Evolutionary conservation across 2,888 invertebrate species (phyloP).

Genomic region (Napeogenes inachia): DNA sequence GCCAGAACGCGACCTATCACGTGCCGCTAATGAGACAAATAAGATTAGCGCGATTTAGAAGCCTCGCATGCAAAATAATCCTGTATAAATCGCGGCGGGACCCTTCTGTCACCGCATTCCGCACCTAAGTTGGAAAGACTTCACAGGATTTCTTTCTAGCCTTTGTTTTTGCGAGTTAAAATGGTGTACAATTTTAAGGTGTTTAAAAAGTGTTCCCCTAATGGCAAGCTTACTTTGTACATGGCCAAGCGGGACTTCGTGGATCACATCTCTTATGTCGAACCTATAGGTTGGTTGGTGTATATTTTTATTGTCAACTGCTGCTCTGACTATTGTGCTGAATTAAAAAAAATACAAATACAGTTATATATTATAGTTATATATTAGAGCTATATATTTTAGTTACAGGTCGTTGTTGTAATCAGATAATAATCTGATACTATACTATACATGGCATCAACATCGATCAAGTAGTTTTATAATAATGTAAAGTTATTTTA

Average conservation of each 20-base stretch:
- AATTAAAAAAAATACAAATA: too few relatives aligned
- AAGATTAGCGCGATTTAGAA: conserved; percentile 56
- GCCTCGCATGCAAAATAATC: conserved; percentile 55
- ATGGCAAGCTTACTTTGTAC: conserved; percentile 90
- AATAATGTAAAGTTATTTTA: too few relatives aligned
- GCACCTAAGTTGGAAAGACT: conserved; percentile 11
- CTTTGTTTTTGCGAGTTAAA: conserved; percentile 39
- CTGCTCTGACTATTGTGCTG: too few relatives aligned
- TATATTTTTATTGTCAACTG: neutral
- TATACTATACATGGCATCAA: too few relatives aligned
- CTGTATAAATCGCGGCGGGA: conserved; percentile 48
- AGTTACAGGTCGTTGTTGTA: too few relatives aligned
- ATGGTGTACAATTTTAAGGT: conserved; percentile 96
- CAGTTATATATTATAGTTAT: too few relatives aligned
- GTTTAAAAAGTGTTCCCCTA: conserved; percentile 93
- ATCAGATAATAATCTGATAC: too few relatives aligned
- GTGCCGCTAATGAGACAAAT: conserved; percentile 53
- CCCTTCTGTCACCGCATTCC: conserved; percentile 20
- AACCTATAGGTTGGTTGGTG: conserved; percentile 84
- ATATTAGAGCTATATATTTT: too few relatives aligned
- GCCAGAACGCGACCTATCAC: conserved; percentile 29
- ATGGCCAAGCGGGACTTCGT: conserved; percentile 92
- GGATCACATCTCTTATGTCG: conserved; percentile 90
- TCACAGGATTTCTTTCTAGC: conserved; percentile 9
- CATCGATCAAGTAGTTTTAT: too few relatives aligned